A percentile compares a stretch with the other conserved stretches of the same genome.
Evolutionary conservation across 2,113 vertebrate species (phyloP).

Genomic region (Cryptomyrus ogoouensis): DNA sequence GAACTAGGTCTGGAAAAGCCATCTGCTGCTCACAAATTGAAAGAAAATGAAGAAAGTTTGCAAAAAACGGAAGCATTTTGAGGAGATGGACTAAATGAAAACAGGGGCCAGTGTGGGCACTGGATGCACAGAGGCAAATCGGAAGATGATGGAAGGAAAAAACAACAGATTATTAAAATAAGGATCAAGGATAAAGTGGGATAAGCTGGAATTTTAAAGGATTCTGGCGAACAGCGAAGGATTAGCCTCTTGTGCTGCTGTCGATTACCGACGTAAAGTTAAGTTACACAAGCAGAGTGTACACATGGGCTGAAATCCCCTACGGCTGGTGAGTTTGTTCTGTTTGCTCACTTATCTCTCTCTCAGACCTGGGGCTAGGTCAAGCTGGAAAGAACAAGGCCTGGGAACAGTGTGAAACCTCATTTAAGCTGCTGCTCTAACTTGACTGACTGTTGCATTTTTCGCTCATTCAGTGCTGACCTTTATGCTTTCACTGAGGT

Average conservation of each 20-base stretch:
- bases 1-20: slow-evolving; percentile 26
- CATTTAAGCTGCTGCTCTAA: slow-evolving; percentile 4
- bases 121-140: background rate
- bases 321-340: slow-evolving; percentile 11
- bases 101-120: background rate
- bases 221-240: slow-evolving; percentile 31
- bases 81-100: background rate
- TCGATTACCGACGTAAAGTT: slow-evolving; percentile 33
- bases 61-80: background rate
- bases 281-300: slow-evolving; percentile 24
- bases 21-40: slow-evolving; percentile 28
- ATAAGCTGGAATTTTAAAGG: slow-evolving; percentile 32
- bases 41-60: background rate
- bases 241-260: slow-evolving; percentile 33
- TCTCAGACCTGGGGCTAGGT: background rate
- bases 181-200: slow-evolving; percentile 34
- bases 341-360: slow-evolving; percentile 22
- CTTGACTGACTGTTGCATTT: background rate
- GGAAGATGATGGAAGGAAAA: background rate
- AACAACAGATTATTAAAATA: slow-evolving; percentile 35
- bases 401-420: background rate
- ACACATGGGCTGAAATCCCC: background rate
- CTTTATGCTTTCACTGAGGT: background rate
- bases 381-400: background rate
- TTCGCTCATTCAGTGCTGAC: background rate